These are phyloP conservation scores for Phrynocephalus forsythii DNA, from an alignment of 2,797 vertebrate species.

Conservation along the genomic window DNA sequence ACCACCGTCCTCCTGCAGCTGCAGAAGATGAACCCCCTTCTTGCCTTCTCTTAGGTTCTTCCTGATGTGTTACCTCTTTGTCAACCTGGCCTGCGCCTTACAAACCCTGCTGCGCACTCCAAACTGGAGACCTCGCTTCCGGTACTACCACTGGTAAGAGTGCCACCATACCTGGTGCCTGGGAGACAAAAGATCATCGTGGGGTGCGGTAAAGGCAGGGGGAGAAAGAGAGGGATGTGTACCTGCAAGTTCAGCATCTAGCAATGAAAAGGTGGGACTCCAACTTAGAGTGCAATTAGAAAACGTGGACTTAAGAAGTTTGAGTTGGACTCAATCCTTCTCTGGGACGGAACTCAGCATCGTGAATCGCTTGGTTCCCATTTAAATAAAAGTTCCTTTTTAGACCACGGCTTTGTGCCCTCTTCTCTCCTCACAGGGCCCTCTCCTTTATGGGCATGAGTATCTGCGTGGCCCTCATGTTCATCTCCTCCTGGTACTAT, in stretches of 20 bases:
- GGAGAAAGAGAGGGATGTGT: not conserved
- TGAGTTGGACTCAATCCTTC: not conserved
- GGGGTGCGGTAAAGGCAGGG: not conserved
- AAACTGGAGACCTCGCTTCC: conserved; percentile 98
- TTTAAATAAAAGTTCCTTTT: not conserved
- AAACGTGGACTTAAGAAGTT: not conserved
- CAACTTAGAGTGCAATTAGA: not conserved
- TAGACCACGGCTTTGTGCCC: not conserved
- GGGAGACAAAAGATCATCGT: not conserved
- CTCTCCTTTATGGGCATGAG: conserved; percentile 97
- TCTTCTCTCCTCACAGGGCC: conserved; percentile 79
- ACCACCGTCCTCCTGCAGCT: not conserved
- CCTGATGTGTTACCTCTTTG: conserved; percentile 99
- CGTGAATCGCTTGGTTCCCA: not conserved
- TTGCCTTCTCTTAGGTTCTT: conserved; percentile 87
- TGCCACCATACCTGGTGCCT: rapidly evolving
- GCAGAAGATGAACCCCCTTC: no score
- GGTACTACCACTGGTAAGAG: conserved; percentile 97
- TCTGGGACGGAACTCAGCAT: not conserved
- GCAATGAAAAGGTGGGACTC: not conserved
- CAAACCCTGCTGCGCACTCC: conserved; percentile 94
- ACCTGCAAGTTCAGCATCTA: not conserved
- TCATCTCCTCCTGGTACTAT: conserved; percentile 99
- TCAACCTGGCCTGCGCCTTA: conserved; percentile 95
- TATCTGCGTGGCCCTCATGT: conserved; percentile 90